phyloP scores from a whole-genome alignment of 2,113 vertebrate genomes.

The Pongo pygmaeus region DNA sequence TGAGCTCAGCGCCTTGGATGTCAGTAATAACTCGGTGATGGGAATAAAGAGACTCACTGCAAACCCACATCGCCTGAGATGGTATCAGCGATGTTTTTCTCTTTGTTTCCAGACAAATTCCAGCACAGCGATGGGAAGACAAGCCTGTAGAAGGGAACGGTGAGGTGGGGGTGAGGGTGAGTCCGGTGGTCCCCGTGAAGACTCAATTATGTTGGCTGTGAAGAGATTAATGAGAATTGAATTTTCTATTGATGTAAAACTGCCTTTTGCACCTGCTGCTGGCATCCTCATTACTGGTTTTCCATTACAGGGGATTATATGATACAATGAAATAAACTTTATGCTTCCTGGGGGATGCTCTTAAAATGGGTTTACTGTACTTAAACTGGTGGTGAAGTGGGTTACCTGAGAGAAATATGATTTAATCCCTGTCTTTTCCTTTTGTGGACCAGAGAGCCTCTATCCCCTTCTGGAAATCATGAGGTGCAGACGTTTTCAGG shows the following conservation, averaged over 20 bases:
- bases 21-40: constrained; percentile 62
- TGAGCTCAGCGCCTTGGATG: constrained; percentile 37
- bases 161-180: constrained; percentile 33
- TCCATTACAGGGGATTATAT: constrained; percentile 76
- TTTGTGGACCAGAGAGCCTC: not conserved
- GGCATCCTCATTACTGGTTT: constrained; percentile 74
- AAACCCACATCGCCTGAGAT: not conserved
- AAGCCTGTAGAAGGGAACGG: not conserved
- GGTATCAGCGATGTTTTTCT: not conserved
- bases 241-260: constrained; percentile 81
- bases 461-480: not conserved
- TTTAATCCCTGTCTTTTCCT: not conserved
- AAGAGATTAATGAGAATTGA: constrained; percentile 85
- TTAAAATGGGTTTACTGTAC: constrained; percentile 68
- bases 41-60: constrained; percentile 63
- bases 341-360: constrained; percentile 57
- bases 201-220: constrained; percentile 77
- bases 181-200: constrained; percentile 69
- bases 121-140: not conserved
- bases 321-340: constrained; percentile 76
- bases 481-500: not conserved
- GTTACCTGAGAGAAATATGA: constrained; percentile 9
- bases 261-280: constrained; percentile 77
- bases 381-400: constrained; percentile 56
- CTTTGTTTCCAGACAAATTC: constrained; percentile 69